Conservation (phyloP, 2,797 vertebrate genomes). For the Ciconia nigra region DNA sequence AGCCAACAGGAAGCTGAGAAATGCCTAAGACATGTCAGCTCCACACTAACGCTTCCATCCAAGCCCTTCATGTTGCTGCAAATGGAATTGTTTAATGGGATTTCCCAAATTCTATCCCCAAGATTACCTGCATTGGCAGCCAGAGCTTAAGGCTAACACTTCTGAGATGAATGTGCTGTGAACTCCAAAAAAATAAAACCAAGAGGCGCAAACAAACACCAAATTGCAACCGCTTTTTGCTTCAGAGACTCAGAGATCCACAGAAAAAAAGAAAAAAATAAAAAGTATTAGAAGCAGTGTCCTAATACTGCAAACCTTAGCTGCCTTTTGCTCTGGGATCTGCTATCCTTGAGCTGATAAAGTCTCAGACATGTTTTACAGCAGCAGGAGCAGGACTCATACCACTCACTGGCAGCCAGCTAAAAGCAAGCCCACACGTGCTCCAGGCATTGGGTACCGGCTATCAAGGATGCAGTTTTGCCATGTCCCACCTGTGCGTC, state of each 20-base stretch:
- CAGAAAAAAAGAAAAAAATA: background rate
- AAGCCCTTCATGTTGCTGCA: background rate
- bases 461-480: background rate
- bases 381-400: background rate
- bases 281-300: background rate
- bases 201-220: background rate
- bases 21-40: background rate
- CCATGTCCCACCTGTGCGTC: background rate
- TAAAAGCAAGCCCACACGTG: accelerated
- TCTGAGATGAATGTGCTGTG: background rate
- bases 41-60: background rate
- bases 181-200: background rate
- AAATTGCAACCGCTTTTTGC: background rate
- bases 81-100: background rate
- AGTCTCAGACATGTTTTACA: background rate
- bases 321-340: background rate
- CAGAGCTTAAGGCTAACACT: background rate
- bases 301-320: background rate
- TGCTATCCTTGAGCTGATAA: background rate
- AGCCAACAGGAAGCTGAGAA: background rate
- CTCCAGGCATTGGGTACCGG: background rate
- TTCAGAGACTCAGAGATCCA: background rate
- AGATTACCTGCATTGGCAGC: background rate
- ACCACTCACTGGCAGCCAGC: background rate
- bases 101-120: background rate